Conservation (phyloP, 2,113 vertebrate genomes). For the Passer domesticus region DNA sequence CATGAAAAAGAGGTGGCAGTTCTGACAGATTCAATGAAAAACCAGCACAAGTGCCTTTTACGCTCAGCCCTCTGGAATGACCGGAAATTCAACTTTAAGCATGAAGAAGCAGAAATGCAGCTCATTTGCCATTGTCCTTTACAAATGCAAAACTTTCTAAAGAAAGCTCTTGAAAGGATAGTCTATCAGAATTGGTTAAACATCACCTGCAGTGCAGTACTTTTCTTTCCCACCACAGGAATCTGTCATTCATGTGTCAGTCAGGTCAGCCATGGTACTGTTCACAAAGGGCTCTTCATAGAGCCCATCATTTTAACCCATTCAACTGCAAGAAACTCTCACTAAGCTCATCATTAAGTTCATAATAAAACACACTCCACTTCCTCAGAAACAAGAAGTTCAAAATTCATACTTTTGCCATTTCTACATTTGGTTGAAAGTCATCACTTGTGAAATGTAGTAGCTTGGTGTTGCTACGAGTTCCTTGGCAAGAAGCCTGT, state of each 20-base stretch:
- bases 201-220: background rate
- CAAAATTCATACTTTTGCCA: background rate
- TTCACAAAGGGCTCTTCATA: background rate
- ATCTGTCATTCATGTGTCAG: background rate
- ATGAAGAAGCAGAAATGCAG: background rate
- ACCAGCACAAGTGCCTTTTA: background rate
- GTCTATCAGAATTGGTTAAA: background rate
- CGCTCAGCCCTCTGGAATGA: background rate
- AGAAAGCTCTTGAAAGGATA: background rate
- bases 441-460: accelerated
- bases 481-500: background rate
- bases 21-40: conserved; percentile 15
- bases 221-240: background rate
- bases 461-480: background rate
- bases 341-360: background rate
- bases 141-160: background rate
- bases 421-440: background rate
- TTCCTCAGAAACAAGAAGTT: background rate
- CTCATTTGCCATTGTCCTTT: background rate
- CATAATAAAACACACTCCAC: background rate
- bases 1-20: background rate
- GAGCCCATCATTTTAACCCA: background rate
- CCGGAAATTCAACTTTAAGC: conserved; percentile 33
- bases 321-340: background rate
- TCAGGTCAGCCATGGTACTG: background rate